phyloP scores from a whole-genome alignment of 2,888 invertebrate species.

The Eugnorisma glareosa region DNA sequence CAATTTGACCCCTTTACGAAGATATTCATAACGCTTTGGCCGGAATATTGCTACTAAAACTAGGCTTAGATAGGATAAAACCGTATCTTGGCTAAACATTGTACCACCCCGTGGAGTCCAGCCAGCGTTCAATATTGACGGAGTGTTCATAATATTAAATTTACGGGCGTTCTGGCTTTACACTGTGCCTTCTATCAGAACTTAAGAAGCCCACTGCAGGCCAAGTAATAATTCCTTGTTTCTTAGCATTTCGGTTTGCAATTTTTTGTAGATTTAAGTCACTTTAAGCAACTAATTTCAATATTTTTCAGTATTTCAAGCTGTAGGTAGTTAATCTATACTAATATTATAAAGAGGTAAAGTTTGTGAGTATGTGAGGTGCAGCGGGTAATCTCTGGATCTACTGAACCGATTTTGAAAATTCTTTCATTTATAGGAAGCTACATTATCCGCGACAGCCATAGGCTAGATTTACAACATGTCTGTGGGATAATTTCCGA shows the following conservation, averaged over 20 bases:
- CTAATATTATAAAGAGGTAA: too few species aligned
- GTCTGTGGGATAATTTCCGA: too few species aligned
- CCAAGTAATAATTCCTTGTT: conserved; percentile 22
- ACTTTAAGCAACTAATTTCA: too few species aligned
- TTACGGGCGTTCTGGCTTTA: conserved; percentile 42
- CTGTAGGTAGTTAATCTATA: too few species aligned
- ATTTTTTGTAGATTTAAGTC: background rate
- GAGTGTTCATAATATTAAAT: conserved; percentile 60
- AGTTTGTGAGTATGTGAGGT: too few species aligned
- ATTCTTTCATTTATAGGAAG: too few species aligned
- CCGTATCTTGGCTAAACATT: conserved; percentile 55
- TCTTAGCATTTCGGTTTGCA: background rate
- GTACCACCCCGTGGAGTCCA: conserved; percentile 30
- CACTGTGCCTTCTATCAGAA: conserved; percentile 6
- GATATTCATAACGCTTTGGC: conserved; percentile 51
- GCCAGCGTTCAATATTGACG: conserved; percentile 59
- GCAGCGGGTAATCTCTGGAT: too few species aligned
- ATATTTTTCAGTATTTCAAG: background rate
- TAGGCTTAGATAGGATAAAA: conserved; percentile 51
- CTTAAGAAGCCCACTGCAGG: conserved; percentile 23
- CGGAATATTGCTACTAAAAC: conserved; percentile 52
- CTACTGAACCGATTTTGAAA: too few species aligned
- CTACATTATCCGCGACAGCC: too few species aligned
- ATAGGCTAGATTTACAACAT: too few species aligned
- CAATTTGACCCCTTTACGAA: conserved; percentile 30